Percentiles rank a stretch among this genome's conserved stretches.
Conservation (phyloP, 2,797 vertebrate species). For the Sardinella longiceps region DNA sequence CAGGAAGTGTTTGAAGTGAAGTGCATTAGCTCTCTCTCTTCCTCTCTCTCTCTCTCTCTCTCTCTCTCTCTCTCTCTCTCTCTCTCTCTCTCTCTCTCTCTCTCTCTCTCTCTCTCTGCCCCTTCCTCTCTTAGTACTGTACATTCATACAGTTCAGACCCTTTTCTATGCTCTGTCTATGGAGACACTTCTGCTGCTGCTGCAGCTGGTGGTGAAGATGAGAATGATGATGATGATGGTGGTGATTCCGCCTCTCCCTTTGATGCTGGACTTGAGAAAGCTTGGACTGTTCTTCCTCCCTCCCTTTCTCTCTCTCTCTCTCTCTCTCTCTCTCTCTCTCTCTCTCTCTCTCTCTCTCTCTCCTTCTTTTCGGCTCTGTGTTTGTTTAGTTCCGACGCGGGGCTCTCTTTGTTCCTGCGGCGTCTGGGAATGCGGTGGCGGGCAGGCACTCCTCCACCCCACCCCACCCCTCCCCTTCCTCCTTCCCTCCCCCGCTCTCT, state of each 20-base stretch:
- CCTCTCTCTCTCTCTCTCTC: neutral
- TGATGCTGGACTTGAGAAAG: slow-evolving; percentile 14
- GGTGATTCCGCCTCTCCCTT: slow-evolving; percentile 5
- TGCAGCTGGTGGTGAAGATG: neutral
- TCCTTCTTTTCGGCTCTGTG: neutral
- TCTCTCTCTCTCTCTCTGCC: neutral
- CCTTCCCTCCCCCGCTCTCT: neutral
- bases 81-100: neutral
- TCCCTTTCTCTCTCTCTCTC: neutral
- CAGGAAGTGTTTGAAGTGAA: slow-evolving; percentile 1
- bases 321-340: neutral
- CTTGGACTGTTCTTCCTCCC: neutral
- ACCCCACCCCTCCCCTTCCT: no score
- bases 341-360: neutral
- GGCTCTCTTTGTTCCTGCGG: slow-evolving; percentile 33
- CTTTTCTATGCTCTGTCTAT: neutral
- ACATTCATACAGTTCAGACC: neutral
- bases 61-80: neutral
- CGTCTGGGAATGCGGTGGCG: slow-evolving; percentile 37
- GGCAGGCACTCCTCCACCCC: neutral
- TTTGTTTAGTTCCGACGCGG: slow-evolving; percentile 42
- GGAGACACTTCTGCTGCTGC: neutral
- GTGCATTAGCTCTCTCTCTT: neutral
- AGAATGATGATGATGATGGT: neutral
- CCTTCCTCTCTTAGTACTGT: neutral